Evolutionary conservation across 1,140 invertebrate genomes (phyloP), one percentile per base, ranked within the genome.

Genomic region (Calosoma granatense): DNA sequence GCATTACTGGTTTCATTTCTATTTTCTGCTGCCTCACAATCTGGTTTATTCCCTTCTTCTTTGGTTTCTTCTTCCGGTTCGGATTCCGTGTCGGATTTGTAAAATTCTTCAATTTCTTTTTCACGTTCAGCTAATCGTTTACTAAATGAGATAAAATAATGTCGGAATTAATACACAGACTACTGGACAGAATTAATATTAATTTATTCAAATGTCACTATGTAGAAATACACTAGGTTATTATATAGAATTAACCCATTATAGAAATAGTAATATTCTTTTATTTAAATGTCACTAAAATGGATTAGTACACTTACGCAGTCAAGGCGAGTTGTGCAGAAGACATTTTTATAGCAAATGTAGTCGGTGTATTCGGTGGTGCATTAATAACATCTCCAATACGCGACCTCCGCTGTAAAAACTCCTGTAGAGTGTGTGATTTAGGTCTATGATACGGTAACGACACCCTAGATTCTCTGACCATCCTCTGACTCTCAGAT

Each of bases 401-500:
- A 63, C 21, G 65, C 22, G 63, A 60, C 56, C 70, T 65, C 60
- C 75, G 62, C 57, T 74, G 72, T 0, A 89, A 77, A 77, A 81
- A 91, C 72, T 89, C 88, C 66, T 83, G 77, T 2, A 92, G 70
- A 15, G 79, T 81, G 41, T 83, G 74, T 60, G 86, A 80, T 63
- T 84, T 86, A 17, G 89, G 88, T 62, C 76, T 78, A 69, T 91
- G 87, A 72, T 91, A 91, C 1, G 89, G 88, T 12, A 92, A 66
- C 43, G 79, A 81, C 41, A 90, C 72, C 57, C 77, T 66, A 41
- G 80, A 79, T 71, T 90, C 86, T 64, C 87, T 70, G 1, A 86
- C 61, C 72, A 87, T 79, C 26, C 86, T 70, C 68, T 88, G 85
- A 0, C 77, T 78, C 67, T 79, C 78, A 67, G 76, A 78, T 62